Evolutionary conservation across 2,113 vertebrate species (phyloP).

Genomic region (Morone saxatilis): DNA sequence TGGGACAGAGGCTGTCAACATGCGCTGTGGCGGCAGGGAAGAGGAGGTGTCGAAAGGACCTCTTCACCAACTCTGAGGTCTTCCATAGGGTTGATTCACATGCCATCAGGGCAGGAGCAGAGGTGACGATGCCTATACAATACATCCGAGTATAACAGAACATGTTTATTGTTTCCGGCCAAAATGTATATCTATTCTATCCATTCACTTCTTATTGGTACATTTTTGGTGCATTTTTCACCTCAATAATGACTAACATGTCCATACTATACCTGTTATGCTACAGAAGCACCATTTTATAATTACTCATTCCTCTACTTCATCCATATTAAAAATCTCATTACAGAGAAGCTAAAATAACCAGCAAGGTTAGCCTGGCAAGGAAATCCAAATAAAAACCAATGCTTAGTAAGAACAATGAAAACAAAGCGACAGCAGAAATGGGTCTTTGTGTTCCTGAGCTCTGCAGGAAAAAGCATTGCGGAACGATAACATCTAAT

Average conservation of each 20-base stretch:
- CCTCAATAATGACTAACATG: not conserved
- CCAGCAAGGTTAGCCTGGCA: too few species aligned
- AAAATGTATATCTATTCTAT: not conserved
- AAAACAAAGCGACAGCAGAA: constrained; percentile 9
- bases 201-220: too few species aligned
- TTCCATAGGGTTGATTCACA: constrained; percentile 80
- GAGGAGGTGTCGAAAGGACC: constrained; percentile 79
- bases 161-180: not conserved
- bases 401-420: not conserved
- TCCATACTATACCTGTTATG: not conserved
- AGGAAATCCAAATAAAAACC: not conserved
- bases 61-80: constrained; percentile 75
- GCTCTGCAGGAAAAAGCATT: constrained; percentile 15
- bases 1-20: constrained; percentile 14
- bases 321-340: too few species aligned
- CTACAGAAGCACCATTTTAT: not conserved
- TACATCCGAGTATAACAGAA: not conserved
- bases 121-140: constrained; percentile 71
- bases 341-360: too few species aligned
- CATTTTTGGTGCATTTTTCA: not conserved
- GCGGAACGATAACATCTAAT: constrained; percentile 18
- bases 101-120: constrained; percentile 73
- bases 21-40: constrained; percentile 16
- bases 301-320: too few species aligned
- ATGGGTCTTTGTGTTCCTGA: constrained; percentile 16